Percentiles rank a stretch among this genome's conserved stretches.
Conservation (phyloP, 1,140 invertebrate genomes). For the Nixonia krombeini region DNA sequence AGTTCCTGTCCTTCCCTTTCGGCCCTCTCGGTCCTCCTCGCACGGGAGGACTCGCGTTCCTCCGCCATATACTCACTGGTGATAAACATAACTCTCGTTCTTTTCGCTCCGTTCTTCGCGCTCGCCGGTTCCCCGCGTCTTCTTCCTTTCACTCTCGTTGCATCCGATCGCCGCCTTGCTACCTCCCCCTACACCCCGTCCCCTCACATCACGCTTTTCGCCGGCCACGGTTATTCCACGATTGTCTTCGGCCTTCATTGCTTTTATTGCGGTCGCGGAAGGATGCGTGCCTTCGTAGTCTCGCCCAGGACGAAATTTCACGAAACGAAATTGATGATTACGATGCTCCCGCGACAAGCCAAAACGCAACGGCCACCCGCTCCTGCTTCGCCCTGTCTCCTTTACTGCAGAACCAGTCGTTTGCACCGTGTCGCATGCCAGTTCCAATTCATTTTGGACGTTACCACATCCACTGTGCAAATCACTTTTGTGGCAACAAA, state of each 20-base stretch:
- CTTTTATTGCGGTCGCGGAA: conserved; percentile 36
- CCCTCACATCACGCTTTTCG: not conserved
- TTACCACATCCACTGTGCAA: too few species aligned
- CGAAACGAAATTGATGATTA: conserved; percentile 51
- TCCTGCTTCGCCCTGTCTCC: not conserved
- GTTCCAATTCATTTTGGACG: conserved; percentile 31
- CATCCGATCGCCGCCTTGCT: not conserved
- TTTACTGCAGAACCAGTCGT: conserved; percentile 10
- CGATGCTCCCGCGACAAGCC: conserved; percentile 26
- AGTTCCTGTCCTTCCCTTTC: conserved; percentile 36
- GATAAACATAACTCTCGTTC: conserved; percentile 54
- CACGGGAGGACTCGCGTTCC: conserved; percentile 13
- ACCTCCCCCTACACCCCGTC: not conserved
- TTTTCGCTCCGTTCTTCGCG: conserved; percentile 1
- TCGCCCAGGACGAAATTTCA: conserved; percentile 36
- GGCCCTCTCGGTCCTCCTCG: conserved; percentile 8
- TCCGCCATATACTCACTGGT: conserved; percentile 48
- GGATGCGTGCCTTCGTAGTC: conserved; percentile 18
- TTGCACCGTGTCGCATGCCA: conserved; percentile 1
- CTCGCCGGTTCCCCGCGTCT: not conserved
- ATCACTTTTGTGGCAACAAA: not conserved
- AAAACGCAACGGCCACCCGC: conserved; percentile 9
- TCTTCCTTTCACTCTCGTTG: conserved; percentile 9
- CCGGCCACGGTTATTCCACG: conserved; percentile 29
- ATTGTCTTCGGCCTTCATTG: conserved; percentile 37